phyloP scores from a whole-genome alignment of 2,113 vertebrate species.

The Cebidichthys violaceus region DNA sequence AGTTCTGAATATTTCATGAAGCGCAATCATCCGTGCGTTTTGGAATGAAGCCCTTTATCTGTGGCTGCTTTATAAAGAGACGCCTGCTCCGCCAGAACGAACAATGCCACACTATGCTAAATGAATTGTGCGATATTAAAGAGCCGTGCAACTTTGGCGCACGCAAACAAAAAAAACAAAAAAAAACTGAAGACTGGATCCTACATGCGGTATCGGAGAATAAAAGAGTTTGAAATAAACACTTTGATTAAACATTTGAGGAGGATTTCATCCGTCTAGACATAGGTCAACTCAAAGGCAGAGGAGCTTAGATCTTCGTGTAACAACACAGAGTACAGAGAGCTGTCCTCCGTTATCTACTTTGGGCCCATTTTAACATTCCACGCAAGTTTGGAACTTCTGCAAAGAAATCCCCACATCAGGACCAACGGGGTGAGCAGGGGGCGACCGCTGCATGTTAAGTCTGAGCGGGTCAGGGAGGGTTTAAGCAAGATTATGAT shows the following conservation, averaged over 20 bases:
- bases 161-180: neutral
- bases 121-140: conserved; percentile 2
- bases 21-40: conserved; percentile 17
- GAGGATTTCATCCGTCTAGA: neutral
- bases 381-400: conserved; percentile 1
- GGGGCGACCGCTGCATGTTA: neutral
- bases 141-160: neutral
- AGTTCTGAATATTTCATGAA: conserved; percentile 17
- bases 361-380: conserved; percentile 5
- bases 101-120: neutral
- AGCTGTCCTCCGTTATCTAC: neutral
- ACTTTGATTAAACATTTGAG: neutral
- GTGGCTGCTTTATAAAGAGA: conserved; percentile 13
- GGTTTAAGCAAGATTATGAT: neutral
- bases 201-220: neutral
- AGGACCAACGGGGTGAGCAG: neutral
- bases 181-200: neutral
- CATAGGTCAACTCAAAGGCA: conserved; percentile 5
- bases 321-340: neutral
- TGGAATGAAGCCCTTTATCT: conserved; percentile 23
- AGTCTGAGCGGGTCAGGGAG: neutral
- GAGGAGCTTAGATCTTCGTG: conserved; percentile 4
- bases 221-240: neutral
- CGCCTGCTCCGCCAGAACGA: neutral
- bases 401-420: conserved; percentile 7